phyloP scores from a whole-genome alignment of 2,888 invertebrate genomes.

The Cactoblastis cactorum region DNA sequence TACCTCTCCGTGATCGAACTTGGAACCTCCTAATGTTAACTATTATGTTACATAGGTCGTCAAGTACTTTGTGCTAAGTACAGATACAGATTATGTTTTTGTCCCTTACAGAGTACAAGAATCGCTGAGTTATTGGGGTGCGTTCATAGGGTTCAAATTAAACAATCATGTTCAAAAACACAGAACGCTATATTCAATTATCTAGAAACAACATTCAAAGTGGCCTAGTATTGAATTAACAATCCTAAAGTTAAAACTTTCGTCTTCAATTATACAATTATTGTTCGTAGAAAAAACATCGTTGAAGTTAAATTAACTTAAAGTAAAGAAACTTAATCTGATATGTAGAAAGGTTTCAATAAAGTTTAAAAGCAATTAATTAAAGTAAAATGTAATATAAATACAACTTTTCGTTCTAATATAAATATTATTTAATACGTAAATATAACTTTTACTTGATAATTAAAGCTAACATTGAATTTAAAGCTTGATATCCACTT shows the following conservation, averaged over 20 bases:
- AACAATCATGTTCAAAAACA: constrained; percentile 61
- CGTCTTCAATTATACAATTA: constrained; percentile 19
- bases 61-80: not conserved
- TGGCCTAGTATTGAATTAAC: constrained; percentile 45
- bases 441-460: constrained; percentile 50
- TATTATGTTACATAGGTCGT: no score
- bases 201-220: constrained; percentile 75
- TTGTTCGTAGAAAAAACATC: constrained; percentile 19
- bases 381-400: not conserved
- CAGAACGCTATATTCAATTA: constrained; percentile 71
- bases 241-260: constrained; percentile 34
- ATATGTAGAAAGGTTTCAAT: constrained; percentile 3
- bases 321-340: not conserved
- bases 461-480: constrained; percentile 78
- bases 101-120: no score
- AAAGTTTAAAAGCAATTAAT: not conserved
- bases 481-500: constrained; percentile 76
- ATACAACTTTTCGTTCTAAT: constrained; percentile 19
- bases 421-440: constrained; percentile 39
- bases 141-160: constrained; percentile 27
- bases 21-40: no score
- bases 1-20: no score
- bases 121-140: not conserved
- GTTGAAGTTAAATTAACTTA: constrained; percentile 2
- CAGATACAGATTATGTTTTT: no score